Conservation (phyloP, 37 sponge, comb jelly and placozoan species). For the Theonella swinhoei region DNA sequence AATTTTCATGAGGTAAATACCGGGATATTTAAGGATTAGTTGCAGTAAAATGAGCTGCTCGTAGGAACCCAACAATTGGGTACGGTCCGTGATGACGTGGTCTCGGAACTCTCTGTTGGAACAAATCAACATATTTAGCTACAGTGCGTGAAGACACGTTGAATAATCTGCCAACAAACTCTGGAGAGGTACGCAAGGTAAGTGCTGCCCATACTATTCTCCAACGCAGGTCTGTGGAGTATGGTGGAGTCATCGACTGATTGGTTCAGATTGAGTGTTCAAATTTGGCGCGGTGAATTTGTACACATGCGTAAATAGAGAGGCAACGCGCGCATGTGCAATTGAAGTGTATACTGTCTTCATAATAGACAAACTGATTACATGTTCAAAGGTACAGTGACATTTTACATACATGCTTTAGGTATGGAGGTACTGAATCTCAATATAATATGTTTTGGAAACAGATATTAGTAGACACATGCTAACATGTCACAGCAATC, state of each 20-base stretch:
- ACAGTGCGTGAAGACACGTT: background rate
- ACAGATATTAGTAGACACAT: too few relatives aligned
- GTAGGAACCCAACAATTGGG: background rate
- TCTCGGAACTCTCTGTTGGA: background rate
- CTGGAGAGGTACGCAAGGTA: background rate
- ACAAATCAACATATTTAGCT: background rate
- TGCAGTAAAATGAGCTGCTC: background rate
- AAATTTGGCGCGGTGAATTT: too few relatives aligned
- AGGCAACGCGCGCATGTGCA: too few relatives aligned
- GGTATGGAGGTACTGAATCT: too few relatives aligned
- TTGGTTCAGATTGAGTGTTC: too few relatives aligned
- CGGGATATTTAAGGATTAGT: background rate
- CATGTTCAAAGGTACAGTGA: too few relatives aligned
- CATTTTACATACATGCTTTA: too few relatives aligned
- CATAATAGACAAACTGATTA: too few relatives aligned
- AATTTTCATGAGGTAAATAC: constrained; percentile 10
- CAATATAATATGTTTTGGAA: too few relatives aligned
- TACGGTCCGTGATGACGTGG: background rate
- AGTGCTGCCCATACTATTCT: constrained; percentile 4
- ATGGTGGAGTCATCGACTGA: background rate
- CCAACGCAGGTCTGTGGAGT: constrained; percentile 7
- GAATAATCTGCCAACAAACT: background rate
- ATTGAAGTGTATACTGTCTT: too few relatives aligned
- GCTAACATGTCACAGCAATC: too few relatives aligned
- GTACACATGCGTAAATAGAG: too few relatives aligned